A percentile compares a stretch with the other conserved stretches of the same genome.
phyloP scores from a whole-genome alignment of 2,113 vertebrate species.

The Trichechus manatus region DNA sequence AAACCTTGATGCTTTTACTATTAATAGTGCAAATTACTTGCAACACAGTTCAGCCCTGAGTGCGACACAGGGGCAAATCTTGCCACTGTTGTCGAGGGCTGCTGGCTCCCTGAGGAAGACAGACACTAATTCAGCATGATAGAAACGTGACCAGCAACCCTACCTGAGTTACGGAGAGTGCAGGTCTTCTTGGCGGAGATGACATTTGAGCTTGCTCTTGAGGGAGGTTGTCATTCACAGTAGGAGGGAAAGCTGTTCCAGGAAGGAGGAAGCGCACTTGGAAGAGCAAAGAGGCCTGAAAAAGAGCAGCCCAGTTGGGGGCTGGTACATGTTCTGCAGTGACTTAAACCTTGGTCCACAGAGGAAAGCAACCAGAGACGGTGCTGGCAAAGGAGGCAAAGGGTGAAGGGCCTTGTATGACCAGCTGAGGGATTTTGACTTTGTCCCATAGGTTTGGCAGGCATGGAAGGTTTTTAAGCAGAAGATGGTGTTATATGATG shows the following conservation, averaged over 20 bases:
- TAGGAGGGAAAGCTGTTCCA: background rate
- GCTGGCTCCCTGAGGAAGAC: background rate
- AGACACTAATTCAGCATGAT: rapidly evolving
- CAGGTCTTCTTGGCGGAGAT: background rate
- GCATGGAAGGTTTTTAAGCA: background rate
- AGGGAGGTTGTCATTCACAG: background rate
- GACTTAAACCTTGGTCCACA: background rate
- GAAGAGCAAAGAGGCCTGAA: background rate
- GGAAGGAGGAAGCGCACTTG: background rate
- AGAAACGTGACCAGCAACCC: background rate
- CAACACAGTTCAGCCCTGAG: background rate
- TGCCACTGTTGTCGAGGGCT: background rate
- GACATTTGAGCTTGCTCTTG: background rate
- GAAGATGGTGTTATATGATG: background rate
- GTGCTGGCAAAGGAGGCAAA: background rate
- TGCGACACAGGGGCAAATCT: rapidly evolving
- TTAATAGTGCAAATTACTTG: slow-evolving; percentile 13
- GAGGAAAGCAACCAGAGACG: background rate
- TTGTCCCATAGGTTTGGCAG: background rate
- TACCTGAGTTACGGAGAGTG: rapidly evolving
- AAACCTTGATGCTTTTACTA: slow-evolving; percentile 60
- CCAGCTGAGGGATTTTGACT: background rate
- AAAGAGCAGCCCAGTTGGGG: too few relatives aligned
- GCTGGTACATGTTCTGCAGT: rapidly evolving
- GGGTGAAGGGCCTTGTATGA: background rate